Evolutionary conservation across 2,797 vertebrate genomes (phyloP), one percentile per base, ranked within the genome.

Genomic region (Mionectes olivaceus): DNA sequence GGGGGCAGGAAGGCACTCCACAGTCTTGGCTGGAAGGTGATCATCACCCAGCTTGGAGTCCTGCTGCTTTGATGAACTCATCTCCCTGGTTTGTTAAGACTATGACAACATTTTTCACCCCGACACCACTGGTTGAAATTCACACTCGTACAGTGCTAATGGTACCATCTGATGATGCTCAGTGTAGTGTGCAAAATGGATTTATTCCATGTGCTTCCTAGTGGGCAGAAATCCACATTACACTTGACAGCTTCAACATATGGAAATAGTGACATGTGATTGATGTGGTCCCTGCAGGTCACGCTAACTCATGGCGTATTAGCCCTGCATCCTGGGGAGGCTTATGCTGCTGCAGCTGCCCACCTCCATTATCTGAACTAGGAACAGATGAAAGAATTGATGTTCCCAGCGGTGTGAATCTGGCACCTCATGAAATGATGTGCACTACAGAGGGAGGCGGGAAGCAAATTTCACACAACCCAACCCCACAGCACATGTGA

Each of bases 261-360:
- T 49, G 94, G 94, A 93, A 88, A 71, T 21, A 85, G 65, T 94
- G 93, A 78, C 10, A 1, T 81, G 89, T 93, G 95, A 86, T 81
- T 83, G 94, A 92, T 95, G 84, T 59, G 84, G 79, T 89, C 85
- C 73, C 92, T 81, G 92, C 84, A 69, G 82, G 92, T 85, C 79
- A 63, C 3, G 0, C 46, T 74, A 57, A 75, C 84, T 75, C 73
- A 25, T 0, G 2, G 71, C 5, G 10, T 82, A 76, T 80, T 80
- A 95, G 84, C 82, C 70, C 69, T 43, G 73, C 55, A 2, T 91
- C 89, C 82, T 0, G 0, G 73, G 59, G 77, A 92, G 68, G 55
- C 43, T 88, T 76, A 14, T 57, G 83, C 59, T 89, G 2, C 56
- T 91, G 73, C 94, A 92, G 92, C 94, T 95, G 94, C 93, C 92